A percentile compares a stretch with the other conserved stretches of the same genome.
Conservation (phyloP, 1,140 invertebrate species). For the Rhagoletis zephyria region DNA sequence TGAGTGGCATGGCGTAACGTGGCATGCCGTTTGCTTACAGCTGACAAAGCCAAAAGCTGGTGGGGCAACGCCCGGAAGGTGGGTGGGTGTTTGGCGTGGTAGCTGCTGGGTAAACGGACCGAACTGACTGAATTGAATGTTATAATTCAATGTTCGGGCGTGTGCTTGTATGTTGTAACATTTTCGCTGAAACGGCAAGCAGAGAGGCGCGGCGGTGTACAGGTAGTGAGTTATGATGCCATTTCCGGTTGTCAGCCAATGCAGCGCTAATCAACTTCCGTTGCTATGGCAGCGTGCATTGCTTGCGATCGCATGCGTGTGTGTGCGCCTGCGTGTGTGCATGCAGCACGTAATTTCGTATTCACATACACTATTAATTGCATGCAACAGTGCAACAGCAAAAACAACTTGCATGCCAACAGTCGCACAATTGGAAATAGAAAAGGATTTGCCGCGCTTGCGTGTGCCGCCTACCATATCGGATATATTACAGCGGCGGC, state of each 20-base stretch:
- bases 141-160: neutral
- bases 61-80: neutral
- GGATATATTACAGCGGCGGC: neutral
- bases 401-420: neutral
- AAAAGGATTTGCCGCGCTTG: neutral
- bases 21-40: neutral
- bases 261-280: conserved; percentile 44
- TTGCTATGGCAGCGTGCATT: neutral
- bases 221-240: conserved; percentile 42
- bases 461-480: neutral
- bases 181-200: neutral
- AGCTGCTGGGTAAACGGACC: neutral
- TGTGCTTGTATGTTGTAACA: neutral
- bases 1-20: neutral
- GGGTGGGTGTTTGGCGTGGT: neutral
- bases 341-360: neutral
- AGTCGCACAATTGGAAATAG: neutral
- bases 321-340: neutral
- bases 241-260: neutral
- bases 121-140: neutral
- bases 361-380: neutral
- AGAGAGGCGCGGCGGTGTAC: neutral
- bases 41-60: neutral
- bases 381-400: neutral
- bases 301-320: neutral